phyloP scores from a whole-genome alignment of 92 coral and sea anemone genomes.

The Umimayanthus kanabou region DNA sequence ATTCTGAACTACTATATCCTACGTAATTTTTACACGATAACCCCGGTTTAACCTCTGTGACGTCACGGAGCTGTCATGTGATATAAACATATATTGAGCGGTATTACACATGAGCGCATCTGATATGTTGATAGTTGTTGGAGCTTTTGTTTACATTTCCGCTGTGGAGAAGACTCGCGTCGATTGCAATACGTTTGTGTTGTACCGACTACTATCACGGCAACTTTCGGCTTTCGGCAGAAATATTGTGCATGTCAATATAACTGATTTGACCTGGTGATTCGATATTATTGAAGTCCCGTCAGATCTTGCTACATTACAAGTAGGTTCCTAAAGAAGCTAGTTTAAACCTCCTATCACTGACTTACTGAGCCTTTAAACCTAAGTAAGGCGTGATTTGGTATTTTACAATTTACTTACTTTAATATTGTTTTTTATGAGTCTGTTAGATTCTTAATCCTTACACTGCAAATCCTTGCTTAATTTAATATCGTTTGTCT shows the following conservation, averaged over 20 bases:
- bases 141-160: not conserved
- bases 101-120: not conserved
- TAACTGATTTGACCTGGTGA: not conserved
- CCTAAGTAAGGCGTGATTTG: not conserved
- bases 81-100: not conserved
- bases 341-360: not conserved
- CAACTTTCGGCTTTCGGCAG: too few species aligned
- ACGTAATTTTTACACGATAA: not conserved
- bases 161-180: not conserved
- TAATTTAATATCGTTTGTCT: not conserved
- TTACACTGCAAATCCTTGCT: too few species aligned
- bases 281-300: too few species aligned
- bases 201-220: too few species aligned
- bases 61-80: not conserved
- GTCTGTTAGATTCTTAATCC: too few species aligned
- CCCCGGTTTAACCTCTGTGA: not conserved
- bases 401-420: not conserved
- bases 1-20: not conserved
- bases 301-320: not conserved
- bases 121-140: not conserved
- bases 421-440: too few species aligned
- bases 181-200: not conserved
- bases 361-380: not conserved
- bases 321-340: not conserved
- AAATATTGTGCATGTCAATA: not conserved